Conservation (phyloP, 2,113 vertebrate species). For the Dasyprocta punctata region DNA sequence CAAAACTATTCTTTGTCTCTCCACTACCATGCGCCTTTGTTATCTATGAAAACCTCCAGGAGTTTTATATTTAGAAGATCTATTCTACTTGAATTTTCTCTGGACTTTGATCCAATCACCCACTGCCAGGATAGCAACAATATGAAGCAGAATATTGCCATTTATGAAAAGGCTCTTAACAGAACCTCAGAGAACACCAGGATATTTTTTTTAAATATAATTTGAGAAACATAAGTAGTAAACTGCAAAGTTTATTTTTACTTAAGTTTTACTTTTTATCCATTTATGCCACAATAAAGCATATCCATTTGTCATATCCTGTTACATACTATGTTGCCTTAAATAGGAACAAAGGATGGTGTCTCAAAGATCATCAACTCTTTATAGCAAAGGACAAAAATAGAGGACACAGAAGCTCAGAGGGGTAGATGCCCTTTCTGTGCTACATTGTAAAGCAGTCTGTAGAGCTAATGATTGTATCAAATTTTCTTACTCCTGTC, state of each 20-base stretch:
- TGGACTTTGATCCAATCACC: background rate
- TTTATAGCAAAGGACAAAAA: background rate
- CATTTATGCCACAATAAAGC: background rate
- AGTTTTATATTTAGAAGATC: background rate
- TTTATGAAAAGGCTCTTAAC: background rate
- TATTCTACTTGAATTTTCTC: background rate
- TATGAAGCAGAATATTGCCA: background rate
- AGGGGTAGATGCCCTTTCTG: background rate
- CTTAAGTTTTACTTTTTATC: background rate
- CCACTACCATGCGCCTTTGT: background rate
- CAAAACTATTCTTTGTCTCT: background rate
- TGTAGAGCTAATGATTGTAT: background rate
- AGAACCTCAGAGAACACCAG: too few relatives aligned
- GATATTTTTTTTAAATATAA: background rate
- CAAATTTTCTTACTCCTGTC: background rate
- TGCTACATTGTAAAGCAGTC: background rate
- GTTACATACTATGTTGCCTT: background rate
- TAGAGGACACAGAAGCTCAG: background rate
- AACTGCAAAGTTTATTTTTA: background rate
- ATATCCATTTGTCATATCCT: background rate
- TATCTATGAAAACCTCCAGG: background rate
- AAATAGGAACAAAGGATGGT: background rate
- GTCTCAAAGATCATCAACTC: background rate
- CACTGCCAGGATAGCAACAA: background rate
- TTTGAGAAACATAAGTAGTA: background rate